phyloP scores from a whole-genome alignment of 37 sponge, comb jelly and placozoan genomes.

The Beroe ovata region DNA sequence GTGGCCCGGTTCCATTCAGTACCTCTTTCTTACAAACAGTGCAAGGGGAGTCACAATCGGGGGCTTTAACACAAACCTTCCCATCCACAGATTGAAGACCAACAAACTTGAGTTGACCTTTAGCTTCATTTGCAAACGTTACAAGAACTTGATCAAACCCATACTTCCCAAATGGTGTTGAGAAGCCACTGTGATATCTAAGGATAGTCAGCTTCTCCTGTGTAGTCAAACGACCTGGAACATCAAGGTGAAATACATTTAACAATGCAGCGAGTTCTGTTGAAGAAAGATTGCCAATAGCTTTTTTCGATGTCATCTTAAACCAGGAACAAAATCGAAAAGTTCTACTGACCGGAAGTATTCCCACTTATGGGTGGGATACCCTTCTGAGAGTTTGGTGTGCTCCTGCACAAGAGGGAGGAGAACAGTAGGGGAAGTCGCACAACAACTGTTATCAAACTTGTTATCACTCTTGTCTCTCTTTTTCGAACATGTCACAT shows the following conservation, averaged over 20 bases:
- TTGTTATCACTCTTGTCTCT: background rate
- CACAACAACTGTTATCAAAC: background rate
- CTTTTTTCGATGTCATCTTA: background rate
- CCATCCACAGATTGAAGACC: background rate
- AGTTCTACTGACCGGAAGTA: background rate
- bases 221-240: background rate
- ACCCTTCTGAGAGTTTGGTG: background rate
- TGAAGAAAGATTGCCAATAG: background rate
- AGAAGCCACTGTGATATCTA: background rate
- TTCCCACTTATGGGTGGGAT: background rate
- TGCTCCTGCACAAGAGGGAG: constrained; percentile 7
- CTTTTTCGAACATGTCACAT: background rate
- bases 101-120: background rate
- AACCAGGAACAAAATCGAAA: background rate
- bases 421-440: background rate
- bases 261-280: background rate
- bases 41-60: background rate
- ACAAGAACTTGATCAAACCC: background rate
- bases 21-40: background rate
- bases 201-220: background rate
- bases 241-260: background rate
- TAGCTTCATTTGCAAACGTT: background rate
- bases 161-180: background rate
- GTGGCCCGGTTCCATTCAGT: background rate
- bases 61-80: background rate